Evolutionary conservation across 2,797 vertebrate genomes (phyloP).

Genomic region (Melanotaenia pygmaea): DNA sequence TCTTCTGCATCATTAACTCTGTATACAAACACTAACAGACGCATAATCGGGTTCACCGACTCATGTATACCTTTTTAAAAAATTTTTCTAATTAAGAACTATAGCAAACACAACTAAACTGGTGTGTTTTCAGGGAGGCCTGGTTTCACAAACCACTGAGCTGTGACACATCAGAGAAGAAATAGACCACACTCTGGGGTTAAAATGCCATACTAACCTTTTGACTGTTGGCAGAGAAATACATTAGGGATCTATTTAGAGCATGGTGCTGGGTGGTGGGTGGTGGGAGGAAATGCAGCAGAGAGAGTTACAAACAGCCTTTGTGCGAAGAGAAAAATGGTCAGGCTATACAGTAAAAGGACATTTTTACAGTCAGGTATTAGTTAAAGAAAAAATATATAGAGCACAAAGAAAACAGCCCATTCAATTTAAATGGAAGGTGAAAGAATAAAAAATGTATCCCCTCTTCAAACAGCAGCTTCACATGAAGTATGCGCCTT

Average conservation of each 20-base stretch:
- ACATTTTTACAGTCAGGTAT: background rate
- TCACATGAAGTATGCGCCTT: constrained; percentile 4
- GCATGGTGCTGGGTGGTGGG: constrained; percentile 33
- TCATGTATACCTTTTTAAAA: background rate
- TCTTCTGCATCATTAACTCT: background rate
- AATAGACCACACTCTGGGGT: constrained; percentile 57
- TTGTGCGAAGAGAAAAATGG: constrained; percentile 15
- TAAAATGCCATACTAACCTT: constrained; percentile 70
- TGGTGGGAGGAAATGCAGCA: constrained; percentile 33
- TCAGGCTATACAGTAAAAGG: constrained; percentile 18
- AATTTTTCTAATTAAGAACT: constrained; percentile 2
- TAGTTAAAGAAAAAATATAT: no score
- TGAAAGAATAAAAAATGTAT: background rate
- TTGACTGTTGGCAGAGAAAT: constrained; percentile 55
- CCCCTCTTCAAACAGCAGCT: background rate
- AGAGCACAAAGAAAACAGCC: background rate
- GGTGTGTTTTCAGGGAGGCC: constrained; percentile 14
- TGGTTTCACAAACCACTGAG: constrained; percentile 48
- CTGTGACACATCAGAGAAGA: constrained; percentile 42
- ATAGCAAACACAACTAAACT: background rate
- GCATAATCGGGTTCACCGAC: background rate
- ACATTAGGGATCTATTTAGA: constrained; percentile 69
- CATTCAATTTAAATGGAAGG: background rate
- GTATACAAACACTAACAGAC: background rate
- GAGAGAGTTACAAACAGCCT: constrained; percentile 36